Conservation (phyloP, 2,797 vertebrate species). For the Leptoclinus maculatus region DNA sequence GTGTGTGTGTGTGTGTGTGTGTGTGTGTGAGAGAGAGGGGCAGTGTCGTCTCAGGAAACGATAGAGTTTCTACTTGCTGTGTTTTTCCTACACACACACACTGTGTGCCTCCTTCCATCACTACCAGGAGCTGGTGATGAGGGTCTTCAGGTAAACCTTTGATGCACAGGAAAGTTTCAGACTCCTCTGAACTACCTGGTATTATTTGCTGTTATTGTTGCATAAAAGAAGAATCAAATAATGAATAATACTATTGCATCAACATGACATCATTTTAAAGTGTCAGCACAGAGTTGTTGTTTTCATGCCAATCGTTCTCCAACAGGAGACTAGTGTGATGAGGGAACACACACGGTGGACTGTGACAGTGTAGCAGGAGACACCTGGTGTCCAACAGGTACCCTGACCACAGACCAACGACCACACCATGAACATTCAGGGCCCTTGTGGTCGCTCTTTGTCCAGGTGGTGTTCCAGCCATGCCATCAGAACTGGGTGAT, state of each 20-base stretch:
- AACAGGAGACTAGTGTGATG: no score
- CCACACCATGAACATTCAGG: neutral
- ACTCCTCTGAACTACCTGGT: neutral
- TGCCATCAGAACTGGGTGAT: neutral
- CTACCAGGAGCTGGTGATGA: slow-evolving; percentile 13
- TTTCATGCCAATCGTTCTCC: no score
- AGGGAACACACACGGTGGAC: no score
- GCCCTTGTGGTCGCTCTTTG: no score
- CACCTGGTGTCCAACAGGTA: no score
- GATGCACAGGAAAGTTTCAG: neutral
- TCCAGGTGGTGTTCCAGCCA: neutral
- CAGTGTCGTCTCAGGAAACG: slow-evolving; percentile 44
- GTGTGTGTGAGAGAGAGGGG: slow-evolving; percentile 25
- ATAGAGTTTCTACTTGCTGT: slow-evolving; percentile 49
- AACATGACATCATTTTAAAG: no score
- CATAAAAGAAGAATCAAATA: no score
- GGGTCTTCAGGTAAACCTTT: neutral
- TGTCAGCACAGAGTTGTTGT: no score
- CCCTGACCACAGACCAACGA: neutral
- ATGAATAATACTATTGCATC: no score
- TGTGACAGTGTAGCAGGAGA: no score
- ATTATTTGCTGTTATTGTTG: neutral
- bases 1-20: slow-evolving; percentile 16
- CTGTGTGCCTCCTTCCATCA: slow-evolving; percentile 8
- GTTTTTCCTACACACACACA: slow-evolving; percentile 24